A percentile compares a stretch with the other conserved stretches of the same genome.
These are phyloP conservation scores for Mesoclemmys tuberculata DNA, from an alignment of 2,113 vertebrate genomes.

Conservation along the genomic window DNA sequence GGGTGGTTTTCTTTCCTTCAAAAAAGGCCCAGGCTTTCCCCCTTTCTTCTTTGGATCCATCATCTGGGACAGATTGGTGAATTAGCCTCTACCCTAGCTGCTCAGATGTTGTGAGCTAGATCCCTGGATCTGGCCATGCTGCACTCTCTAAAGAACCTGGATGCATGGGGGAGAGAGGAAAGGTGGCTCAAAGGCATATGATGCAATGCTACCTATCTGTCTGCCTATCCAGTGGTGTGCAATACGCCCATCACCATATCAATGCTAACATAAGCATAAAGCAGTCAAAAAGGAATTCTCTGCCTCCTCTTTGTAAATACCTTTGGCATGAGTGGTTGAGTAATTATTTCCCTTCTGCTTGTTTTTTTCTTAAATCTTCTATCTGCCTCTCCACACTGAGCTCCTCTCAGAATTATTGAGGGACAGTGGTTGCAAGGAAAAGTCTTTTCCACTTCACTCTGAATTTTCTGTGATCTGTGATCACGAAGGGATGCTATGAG, in stretches of 20 bases:
- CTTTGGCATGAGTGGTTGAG: background rate
- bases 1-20: background rate
- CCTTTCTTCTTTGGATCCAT: background rate
- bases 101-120: background rate
- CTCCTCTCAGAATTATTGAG: background rate
- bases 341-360: background rate
- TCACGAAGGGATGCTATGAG: background rate
- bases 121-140: background rate
- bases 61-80: no score
- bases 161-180: accelerated
- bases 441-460: background rate
- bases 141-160: background rate
- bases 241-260: background rate
- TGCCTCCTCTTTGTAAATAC: background rate
- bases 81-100: no score
- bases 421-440: background rate
- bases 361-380: background rate
- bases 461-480: background rate
- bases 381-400: background rate
- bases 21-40: background rate
- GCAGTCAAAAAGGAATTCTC: background rate
- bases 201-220: background rate
- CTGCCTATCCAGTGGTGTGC: background rate
- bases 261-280: background rate
- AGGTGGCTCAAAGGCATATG: background rate